A percentile compares a stretch with the other conserved stretches of the same genome.
Evolutionary conservation across 2,888 invertebrate genomes (phyloP).

Genomic region (Hirudinaria manillensis): DNA sequence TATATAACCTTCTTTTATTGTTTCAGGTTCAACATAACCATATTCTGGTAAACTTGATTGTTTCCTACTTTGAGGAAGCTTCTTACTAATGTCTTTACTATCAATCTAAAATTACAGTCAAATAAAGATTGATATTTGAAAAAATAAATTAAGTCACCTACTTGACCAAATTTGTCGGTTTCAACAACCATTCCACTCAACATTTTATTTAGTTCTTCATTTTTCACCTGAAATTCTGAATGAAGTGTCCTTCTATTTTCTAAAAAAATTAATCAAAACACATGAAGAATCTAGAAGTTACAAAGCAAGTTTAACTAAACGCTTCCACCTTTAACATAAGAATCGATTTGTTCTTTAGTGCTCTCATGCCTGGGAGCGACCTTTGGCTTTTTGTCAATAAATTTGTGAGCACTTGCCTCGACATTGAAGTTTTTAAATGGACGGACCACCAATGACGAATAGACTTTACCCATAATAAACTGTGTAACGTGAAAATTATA

Average conservation of each 20-base stretch:
- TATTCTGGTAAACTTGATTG: constrained; percentile 59
- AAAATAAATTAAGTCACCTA: not conserved
- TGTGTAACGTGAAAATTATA: too few species aligned
- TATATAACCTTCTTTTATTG: constrained; percentile 62
- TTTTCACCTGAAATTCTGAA: constrained; percentile 38
- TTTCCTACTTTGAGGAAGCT: constrained; percentile 33
- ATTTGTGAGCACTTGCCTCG: constrained; percentile 43
- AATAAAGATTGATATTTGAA: not conserved
- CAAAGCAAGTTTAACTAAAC: not conserved
- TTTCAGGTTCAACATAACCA: constrained; percentile 66
- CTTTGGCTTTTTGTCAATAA: constrained; percentile 40
- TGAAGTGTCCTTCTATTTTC: constrained; percentile 42
- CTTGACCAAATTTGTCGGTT: not conserved
- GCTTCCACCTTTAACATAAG: constrained; percentile 31
- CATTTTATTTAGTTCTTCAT: constrained; percentile 38
- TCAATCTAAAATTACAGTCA: not conserved
- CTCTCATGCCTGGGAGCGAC: constrained; percentile 40
- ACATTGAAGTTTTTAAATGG: constrained; percentile 42
- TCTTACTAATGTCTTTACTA: constrained; percentile 1
- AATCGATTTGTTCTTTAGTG: constrained; percentile 34
- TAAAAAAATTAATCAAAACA: constrained; percentile 33
- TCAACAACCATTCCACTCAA: constrained; percentile 40
- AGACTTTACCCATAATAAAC: constrained; percentile 38
- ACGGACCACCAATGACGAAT: constrained; percentile 33
- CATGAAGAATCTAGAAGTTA: not conserved